phyloP scores from a whole-genome alignment of 2,113 vertebrate genomes.

The Nycticebus coucang region DNA sequence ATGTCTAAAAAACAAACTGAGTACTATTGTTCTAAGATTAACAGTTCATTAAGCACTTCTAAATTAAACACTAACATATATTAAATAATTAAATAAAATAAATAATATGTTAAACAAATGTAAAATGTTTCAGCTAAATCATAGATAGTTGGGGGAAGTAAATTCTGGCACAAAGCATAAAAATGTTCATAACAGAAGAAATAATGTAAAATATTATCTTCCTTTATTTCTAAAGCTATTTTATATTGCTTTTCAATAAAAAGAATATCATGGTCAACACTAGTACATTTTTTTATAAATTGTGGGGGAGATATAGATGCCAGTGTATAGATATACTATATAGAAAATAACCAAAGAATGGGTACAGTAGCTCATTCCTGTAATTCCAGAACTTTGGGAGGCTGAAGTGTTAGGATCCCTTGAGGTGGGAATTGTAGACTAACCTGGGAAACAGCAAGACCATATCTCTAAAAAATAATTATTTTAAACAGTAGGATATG shows the following conservation, averaged over 20 bases:
- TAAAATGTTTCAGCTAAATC: not conserved
- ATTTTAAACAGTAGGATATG: too few species aligned
- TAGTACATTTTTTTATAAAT: conserved; percentile 43
- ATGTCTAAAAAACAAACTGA: conserved; percentile 70
- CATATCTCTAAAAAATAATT: too few species aligned
- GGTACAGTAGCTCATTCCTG: too few species aligned
- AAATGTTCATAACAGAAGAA: conserved; percentile 21
- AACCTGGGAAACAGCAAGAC: too few species aligned
- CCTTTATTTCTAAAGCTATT: conserved; percentile 59
- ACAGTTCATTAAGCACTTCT: conserved; percentile 88
- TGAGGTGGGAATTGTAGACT: too few species aligned
- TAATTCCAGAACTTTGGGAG: too few species aligned
- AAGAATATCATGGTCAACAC: conserved; percentile 55
- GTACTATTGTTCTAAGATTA: conserved; percentile 67
- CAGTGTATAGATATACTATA: not conserved
- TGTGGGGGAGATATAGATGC: not conserved
- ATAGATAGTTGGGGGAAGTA: not conserved
- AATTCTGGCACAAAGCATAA: conserved; percentile 39
- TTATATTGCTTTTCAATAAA: conserved; percentile 78
- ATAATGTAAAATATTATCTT: conserved; percentile 65
- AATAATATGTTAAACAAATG: not conserved
- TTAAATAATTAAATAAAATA: not conserved
- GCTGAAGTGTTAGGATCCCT: too few species aligned
- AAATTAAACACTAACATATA: conserved; percentile 80
- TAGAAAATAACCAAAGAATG: not conserved